phyloP scores from a whole-genome alignment of 2,113 vertebrate species.

The Zapus hudsonius region DNA sequence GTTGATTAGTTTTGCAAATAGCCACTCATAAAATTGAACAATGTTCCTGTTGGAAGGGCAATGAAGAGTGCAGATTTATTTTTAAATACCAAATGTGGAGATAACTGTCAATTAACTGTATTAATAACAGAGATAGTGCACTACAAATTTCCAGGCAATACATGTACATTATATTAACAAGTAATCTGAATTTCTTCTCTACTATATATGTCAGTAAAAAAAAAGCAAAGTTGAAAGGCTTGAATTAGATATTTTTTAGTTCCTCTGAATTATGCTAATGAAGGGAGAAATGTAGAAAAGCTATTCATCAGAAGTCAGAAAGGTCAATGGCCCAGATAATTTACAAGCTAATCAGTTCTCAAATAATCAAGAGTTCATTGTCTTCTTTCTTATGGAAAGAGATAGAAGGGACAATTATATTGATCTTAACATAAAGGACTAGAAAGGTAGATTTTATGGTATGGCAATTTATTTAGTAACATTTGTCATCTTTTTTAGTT shows the following conservation, averaged over 20 bases:
- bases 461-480: neutral
- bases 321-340: slow-evolving; percentile 31
- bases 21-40: slow-evolving; percentile 21
- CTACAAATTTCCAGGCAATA: slow-evolving; percentile 25
- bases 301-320: neutral
- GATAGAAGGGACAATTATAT: neutral
- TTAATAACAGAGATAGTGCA: neutral
- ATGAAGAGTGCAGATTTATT: slow-evolving; percentile 23
- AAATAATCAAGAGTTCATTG: neutral
- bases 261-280: slow-evolving; percentile 10
- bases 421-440: neutral
- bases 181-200: slow-evolving; percentile 33
- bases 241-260: slow-evolving; percentile 1
- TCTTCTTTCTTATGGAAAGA: slow-evolving; percentile 2
- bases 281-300: neutral
- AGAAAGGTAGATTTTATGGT: neutral
- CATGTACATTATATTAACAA: slow-evolving; percentile 23
- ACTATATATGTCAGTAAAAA: neutral
- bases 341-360: neutral
- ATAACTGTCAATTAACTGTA: slow-evolving; percentile 33
- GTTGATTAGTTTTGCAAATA: slow-evolving; percentile 37
- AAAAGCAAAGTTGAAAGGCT: slow-evolving; percentile 2
- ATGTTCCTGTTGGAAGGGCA: neutral
- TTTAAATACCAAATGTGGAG: slow-evolving; percentile 12
- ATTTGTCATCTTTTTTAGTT: neutral